Conservation (phyloP, 1,140 invertebrate species). For the Pseudachorutes palmiensis region DNA sequence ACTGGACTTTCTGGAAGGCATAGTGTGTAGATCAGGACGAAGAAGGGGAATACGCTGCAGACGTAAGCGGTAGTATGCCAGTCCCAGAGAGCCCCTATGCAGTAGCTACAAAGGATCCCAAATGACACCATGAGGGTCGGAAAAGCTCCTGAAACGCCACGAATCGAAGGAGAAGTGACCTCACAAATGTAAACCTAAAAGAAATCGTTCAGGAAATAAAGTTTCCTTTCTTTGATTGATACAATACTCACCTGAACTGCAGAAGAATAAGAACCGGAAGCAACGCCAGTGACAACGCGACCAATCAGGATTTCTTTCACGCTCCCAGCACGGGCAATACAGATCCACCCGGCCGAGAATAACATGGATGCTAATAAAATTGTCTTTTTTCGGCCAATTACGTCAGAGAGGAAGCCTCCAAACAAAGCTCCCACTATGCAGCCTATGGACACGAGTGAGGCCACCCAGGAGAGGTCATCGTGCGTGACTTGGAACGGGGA, state of each 20-base stretch:
- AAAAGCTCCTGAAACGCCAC: slow-evolving; percentile 46
- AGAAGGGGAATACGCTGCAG: slow-evolving; percentile 52
- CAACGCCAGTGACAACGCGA: slow-evolving; percentile 32
- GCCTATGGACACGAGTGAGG: slow-evolving; percentile 32
- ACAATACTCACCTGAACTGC: slow-evolving; percentile 29
- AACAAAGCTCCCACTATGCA: slow-evolving; percentile 33
- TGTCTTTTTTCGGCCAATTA: slow-evolving; percentile 32
- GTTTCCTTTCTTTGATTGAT: not conserved
- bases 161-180: slow-evolving; percentile 44
- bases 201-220: slow-evolving; percentile 23
- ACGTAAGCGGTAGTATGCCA: slow-evolving; percentile 49
- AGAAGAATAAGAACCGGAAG: slow-evolving; percentile 33
- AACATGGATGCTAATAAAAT: slow-evolving; percentile 32
- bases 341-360: slow-evolving; percentile 33
- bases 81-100: slow-evolving; percentile 30
- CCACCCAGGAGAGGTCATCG: slow-evolving; percentile 36
- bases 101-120: slow-evolving; percentile 41
- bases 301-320: slow-evolving; percentile 30
- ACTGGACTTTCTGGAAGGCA: slow-evolving; percentile 62
- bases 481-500: slow-evolving; percentile 24
- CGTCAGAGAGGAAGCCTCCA: slow-evolving; percentile 28
- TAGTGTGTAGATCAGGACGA: slow-evolving; percentile 48
- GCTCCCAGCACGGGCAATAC: slow-evolving; percentile 26
- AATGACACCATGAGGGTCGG: slow-evolving; percentile 46
- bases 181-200: slow-evolving; percentile 48